Percentiles rank a stretch among this genome's conserved stretches.
Conservation (phyloP, 2,888 invertebrate genomes). For the Quadriops clusia region DNA sequence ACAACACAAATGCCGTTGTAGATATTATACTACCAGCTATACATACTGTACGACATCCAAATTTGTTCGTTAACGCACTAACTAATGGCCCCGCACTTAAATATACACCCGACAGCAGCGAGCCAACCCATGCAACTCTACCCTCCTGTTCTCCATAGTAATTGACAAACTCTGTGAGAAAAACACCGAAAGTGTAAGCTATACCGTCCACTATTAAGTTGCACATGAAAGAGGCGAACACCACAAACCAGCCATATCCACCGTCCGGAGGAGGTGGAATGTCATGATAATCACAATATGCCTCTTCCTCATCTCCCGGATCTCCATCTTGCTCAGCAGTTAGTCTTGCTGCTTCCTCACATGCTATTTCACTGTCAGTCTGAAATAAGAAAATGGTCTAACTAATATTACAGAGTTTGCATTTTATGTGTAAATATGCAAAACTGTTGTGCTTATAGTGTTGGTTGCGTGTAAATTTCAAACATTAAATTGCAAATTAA, state of each 20-base stretch:
- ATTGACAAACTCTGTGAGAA: conserved; percentile 65
- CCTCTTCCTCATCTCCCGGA: conserved; percentile 45
- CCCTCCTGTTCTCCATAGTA: conserved; percentile 80
- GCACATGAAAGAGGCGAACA: conserved; percentile 92
- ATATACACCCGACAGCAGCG: conserved; percentile 90
- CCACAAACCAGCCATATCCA: conserved; percentile 91
- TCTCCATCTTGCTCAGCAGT: conserved; percentile 52
- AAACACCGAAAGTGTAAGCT: conserved; percentile 96
- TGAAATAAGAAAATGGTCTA: conserved; percentile 41
- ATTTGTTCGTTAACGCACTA: conserved; percentile 91
- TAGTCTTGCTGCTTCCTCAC: conserved; percentile 70
- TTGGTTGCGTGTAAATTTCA: no score
- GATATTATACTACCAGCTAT: conserved; percentile 83
- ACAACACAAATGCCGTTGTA: conserved; percentile 71
- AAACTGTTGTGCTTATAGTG: no score
- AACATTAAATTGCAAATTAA: no score
- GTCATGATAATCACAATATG: conserved; percentile 59
- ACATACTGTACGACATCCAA: conserved; percentile 87
- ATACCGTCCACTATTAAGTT: conserved; percentile 98
- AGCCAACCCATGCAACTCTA: conserved; percentile 87
- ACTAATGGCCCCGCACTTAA: conserved; percentile 90
- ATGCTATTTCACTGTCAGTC: conserved; percentile 80
- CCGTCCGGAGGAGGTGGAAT: conserved; percentile 82
- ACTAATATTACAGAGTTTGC: conserved; percentile 6
- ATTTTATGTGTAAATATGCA: conserved; percentile 1